Base-by-base conservation (phyloP, 2,113 vertebrate genomes). In the Salvelinus sp. region DNA sequence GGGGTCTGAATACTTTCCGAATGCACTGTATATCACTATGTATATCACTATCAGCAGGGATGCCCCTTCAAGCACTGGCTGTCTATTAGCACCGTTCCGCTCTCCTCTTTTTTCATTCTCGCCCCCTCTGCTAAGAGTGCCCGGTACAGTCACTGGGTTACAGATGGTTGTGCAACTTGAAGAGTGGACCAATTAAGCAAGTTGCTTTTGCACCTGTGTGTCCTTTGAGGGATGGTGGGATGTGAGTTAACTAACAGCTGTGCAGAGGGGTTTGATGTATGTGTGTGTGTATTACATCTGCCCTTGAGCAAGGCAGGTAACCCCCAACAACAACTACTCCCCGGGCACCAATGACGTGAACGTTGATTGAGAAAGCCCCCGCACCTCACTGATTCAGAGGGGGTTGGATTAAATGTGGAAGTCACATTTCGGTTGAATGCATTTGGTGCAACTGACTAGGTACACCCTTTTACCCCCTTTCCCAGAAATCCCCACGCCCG, bases 21-120 rank as follows among this genome's bases (percentile, higher is more conserved):
- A 9, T 44, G 38, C 38, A 9, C 38, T 9, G 38, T 44, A 44
- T 10, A 44, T 44, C 33, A 33, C 33, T 33, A 6, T 33, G 33
- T 33, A 33, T 78, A 62, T 63, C 75, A 81, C 65, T 82, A 81
- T 76, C 4, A 78, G 58, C 72, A 73, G 76, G 69, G 69, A n/a
- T 65, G 70, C 48, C 77, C 38, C 58, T 63, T 75, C 44, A 3
- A 72, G 72, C 63, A 54, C 1, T 0, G 30, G 30, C n/a, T 44
- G n/a, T 72, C 63, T 13, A 38, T 72, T 47, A 78, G 33, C 9
- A 67, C 69, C 58, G 12, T 30, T 73, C 27, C n/a, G 20, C 27
- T n/a, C 57, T 12, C 6, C 57, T 68, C 7, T 2, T 44, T 44
- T 2, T 58, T 62, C 3, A 54, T 30, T 65, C 28, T 33, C 68